phyloP scores from a whole-genome alignment of 1,140 invertebrate species.

The Bicyclus anynana region DNA sequence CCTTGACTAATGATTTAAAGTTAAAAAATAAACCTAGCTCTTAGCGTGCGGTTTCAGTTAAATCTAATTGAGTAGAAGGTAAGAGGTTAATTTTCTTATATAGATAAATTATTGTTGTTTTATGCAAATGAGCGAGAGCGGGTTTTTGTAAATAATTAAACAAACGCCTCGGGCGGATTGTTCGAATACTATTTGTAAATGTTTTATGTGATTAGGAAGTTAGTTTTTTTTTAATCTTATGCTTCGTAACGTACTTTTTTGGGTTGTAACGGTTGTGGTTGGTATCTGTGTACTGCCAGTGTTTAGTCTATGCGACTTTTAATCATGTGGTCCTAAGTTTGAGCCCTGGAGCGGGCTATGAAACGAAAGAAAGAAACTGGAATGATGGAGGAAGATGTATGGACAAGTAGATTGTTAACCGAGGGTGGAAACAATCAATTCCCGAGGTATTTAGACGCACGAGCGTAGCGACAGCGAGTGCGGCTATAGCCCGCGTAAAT shows the following conservation, averaged over 20 bases:
- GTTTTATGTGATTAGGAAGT: conserved; percentile 63
- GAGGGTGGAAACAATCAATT: no score
- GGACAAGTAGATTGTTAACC: no score
- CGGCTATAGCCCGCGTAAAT: no score
- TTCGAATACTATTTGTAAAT: conserved; percentile 49
- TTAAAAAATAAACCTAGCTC: conserved; percentile 12
- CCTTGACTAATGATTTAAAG: conserved; percentile 23
- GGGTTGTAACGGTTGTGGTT: no score
- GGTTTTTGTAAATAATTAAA: conserved; percentile 68
- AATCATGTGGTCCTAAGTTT: no score
- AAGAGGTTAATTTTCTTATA: conserved; percentile 66
- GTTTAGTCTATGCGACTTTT: no score
- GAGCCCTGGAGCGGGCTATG: no score
- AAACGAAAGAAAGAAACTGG: no score
- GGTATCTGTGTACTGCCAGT: no score
- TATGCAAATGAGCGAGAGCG: conserved; percentile 62
- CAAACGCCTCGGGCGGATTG: conserved; percentile 47
- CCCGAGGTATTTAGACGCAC: no score
- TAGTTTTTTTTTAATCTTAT: conserved; percentile 18
- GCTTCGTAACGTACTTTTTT: conserved; percentile 1
- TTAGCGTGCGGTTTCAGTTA: conserved; percentile 40
- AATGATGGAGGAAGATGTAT: no score
- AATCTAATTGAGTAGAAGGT: conserved; percentile 60
- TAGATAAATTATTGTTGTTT: conserved; percentile 70
- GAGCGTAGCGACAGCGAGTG: no score